A percentile compares a stretch with the other conserved stretches of the same genome.
Conservation (phyloP, 2,888 invertebrate genomes). For the Atrina japonica region DNA sequence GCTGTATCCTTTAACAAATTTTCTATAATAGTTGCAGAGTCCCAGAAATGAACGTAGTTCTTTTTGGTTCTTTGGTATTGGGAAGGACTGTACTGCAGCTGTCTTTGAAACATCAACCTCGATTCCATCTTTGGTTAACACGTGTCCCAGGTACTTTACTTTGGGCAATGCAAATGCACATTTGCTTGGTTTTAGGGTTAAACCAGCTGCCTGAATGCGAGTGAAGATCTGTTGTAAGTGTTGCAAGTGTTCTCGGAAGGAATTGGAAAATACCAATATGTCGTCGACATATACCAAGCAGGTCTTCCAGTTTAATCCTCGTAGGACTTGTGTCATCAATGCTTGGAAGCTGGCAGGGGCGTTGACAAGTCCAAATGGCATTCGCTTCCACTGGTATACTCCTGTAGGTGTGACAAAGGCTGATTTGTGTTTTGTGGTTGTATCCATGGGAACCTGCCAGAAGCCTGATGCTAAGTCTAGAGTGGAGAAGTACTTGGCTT, state of each 20-base stretch:
- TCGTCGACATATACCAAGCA: no score
- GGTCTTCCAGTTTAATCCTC: constrained; percentile 39
- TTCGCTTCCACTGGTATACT: constrained; percentile 43
- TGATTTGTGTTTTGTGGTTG: constrained; percentile 20
- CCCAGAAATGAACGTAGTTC: no score
- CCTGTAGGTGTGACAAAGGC: constrained; percentile 38
- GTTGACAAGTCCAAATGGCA: constrained; percentile 27
- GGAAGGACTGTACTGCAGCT: no score
- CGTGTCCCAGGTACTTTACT: no score
- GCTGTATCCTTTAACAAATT: constrained; percentile 38
- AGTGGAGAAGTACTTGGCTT: constrained; percentile 24
- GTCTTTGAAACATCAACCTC: no score
- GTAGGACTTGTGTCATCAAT: constrained; percentile 24
- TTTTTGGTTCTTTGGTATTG: no score
- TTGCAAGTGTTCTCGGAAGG: constrained; percentile 39
- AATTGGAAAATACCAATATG: constrained; percentile 33
- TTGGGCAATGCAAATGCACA: no score
- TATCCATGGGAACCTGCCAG: constrained; percentile 29
- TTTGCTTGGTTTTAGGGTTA: no score
- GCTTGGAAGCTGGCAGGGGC: no score
- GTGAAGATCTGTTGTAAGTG: no score
- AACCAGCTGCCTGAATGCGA: no score
- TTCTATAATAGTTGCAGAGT: constrained; percentile 44
- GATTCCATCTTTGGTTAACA: no score
- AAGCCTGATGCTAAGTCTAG: constrained; percentile 25